phyloP scores from a whole-genome alignment of 2,888 invertebrate species.

The Boloria euphrosyne region DNA sequence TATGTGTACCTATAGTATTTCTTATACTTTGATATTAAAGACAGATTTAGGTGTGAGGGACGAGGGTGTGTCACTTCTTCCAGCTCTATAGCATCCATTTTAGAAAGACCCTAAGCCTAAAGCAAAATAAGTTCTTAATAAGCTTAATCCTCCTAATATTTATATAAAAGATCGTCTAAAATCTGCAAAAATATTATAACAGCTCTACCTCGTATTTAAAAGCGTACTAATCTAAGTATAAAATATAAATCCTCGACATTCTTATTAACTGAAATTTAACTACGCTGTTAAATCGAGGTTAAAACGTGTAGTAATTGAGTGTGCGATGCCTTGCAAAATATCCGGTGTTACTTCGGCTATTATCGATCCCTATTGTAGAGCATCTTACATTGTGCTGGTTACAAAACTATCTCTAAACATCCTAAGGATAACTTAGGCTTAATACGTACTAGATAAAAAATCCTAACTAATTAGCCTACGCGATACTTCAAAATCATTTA shows the following conservation, averaged over 20 bases:
- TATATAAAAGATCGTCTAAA: too few relatives aligned
- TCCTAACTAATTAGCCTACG: background rate
- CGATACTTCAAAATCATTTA: slow-evolving; percentile 6
- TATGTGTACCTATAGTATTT: too few relatives aligned
- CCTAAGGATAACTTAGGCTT: background rate
- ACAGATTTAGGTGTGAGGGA: too few relatives aligned
- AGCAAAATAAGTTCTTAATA: too few relatives aligned
- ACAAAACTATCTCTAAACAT: slow-evolving; percentile 13
- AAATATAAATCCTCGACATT: background rate
- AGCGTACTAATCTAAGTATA: background rate
- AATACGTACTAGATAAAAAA: background rate
- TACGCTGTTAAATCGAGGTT: slow-evolving; percentile 23
- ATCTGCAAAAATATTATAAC: too few relatives aligned
- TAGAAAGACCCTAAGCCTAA: too few relatives aligned
- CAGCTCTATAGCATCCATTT: too few relatives aligned
- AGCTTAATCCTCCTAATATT: too few relatives aligned
- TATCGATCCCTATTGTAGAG: slow-evolving; percentile 50
- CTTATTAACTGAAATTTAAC: slow-evolving; percentile 22
- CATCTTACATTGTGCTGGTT: slow-evolving; percentile 34
- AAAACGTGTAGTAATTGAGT: slow-evolving; percentile 15
- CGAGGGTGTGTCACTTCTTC: too few relatives aligned
- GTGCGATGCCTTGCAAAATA: slow-evolving; percentile 63
- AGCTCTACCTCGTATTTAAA: too few relatives aligned
- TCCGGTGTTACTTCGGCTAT: slow-evolving; percentile 58
- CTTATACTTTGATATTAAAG: too few relatives aligned